Evolutionary conservation across 2,113 vertebrate species (phyloP).

Genomic region (Spea multiplicata): DNA sequence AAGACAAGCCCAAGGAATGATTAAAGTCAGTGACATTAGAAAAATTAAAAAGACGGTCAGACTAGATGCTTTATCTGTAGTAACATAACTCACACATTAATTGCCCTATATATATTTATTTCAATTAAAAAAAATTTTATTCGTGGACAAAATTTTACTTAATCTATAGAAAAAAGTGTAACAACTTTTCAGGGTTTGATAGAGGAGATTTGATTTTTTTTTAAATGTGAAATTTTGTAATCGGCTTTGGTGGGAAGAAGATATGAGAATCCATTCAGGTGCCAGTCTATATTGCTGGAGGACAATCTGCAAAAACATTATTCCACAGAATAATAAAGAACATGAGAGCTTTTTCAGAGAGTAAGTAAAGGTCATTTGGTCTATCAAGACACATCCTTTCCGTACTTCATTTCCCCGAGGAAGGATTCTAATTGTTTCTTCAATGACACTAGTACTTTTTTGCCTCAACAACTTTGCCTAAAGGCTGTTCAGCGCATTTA

Average conservation of each 20-base stretch:
- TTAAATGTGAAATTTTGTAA: constrained; percentile 38
- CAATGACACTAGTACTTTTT: constrained; percentile 48
- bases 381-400: constrained; percentile 47
- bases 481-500: constrained; percentile 42
- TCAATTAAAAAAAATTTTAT: too few species aligned
- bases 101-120: too few species aligned
- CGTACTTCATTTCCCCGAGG: constrained; percentile 44
- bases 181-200: constrained; percentile 17
- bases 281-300: constrained; percentile 32
- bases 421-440: constrained; percentile 48
- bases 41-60: too few species aligned
- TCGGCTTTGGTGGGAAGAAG: constrained; percentile 35
- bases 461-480: constrained; percentile 48
- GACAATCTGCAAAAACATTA: constrained; percentile 49
- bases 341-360: constrained; percentile 44
- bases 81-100: too few species aligned
- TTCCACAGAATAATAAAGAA: constrained; percentile 49
- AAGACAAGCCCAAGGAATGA: too few species aligned
- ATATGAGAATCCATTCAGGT: constrained; percentile 46
- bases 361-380: constrained; percentile 49
- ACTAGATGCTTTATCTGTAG: too few species aligned
- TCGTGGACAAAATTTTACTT: too few species aligned
- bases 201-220: constrained; percentile 30
- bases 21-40: too few species aligned
- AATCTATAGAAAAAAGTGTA: neutral